Base-by-base conservation (phyloP, 2,888 invertebrate genomes). In the Dicycla oo region DNA sequence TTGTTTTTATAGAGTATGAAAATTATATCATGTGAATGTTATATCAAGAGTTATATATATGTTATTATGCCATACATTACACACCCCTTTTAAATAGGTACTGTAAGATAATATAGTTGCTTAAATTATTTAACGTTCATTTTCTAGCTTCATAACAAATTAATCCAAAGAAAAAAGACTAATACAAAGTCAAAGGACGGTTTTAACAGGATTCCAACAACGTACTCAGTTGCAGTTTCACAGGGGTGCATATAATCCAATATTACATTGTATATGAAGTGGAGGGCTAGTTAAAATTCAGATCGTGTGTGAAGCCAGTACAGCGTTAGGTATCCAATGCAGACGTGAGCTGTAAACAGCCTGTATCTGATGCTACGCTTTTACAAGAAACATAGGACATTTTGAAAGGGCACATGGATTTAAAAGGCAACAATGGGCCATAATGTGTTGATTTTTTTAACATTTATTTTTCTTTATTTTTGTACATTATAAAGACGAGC, bases 201-300 rank as follows among this genome's bases (percentile, higher is more conserved):
- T 15, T 43, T 23, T 15, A 45, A 10, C 2, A 13, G 20, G 34
- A 80, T 75, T 75, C 60, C 5, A 40, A 43, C 20, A 74, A 23
- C 49, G 54, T 57, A 34, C 23, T 23, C 23, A 8, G 40, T 74
- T 62, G 58, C 71, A 62, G 69, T 64, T 78, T 72, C 56, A 64
- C 45, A 58, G 65, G 54, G 43, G 26, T 67, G 34, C 26, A 57
- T 20, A 72, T 67, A 70, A 72, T 61, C 40, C 45, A 76, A 67
- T 66, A n/a, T n/a, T n/a, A n/a, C n/a, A n/a, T n/a, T n/a, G n/a
- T n/a, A 69, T 51, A 23, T 69, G 81, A 60, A 65, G 67, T 40
- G 56, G 60, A 54, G 13, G 30, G 51, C 40, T 81, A 62, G 45
- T 83, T 82, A 47, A 72, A 63, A 83, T 84, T 83, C 85, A 84